Conservation (phyloP, 2,888 invertebrate genomes). For the Pantelozetes paolii region DNA sequence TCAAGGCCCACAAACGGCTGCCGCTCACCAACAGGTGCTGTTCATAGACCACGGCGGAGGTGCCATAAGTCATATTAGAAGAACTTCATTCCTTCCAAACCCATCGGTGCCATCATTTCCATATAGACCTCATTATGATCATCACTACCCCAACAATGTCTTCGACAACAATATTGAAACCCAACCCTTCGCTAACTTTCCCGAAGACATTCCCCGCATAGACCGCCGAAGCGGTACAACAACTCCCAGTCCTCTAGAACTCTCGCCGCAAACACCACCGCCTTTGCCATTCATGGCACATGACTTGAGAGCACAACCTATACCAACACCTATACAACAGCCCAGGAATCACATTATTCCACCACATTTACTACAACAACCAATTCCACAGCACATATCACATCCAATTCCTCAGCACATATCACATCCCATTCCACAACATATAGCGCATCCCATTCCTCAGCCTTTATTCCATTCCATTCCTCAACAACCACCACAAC, state of each 20-base stretch:
- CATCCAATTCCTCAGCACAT: slow-evolving; percentile 12
- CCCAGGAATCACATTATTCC: background rate
- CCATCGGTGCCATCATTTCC: slow-evolving; percentile 28
- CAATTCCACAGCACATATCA: background rate
- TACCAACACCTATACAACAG: background rate
- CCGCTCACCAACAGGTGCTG: slow-evolving; percentile 37
- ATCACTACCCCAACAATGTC: slow-evolving; percentile 19
- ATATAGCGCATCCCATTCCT: background rate
- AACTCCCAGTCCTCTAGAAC: background rate
- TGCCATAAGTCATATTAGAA: slow-evolving; percentile 39
- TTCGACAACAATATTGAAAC: slow-evolving; percentile 24
- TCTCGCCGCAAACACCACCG: background rate
- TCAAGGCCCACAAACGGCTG: slow-evolving; percentile 28
- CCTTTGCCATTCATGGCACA: no score
- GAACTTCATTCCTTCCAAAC: slow-evolving; percentile 27
- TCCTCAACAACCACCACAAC: background rate
- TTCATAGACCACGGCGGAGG: slow-evolving; percentile 40
- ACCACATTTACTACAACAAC: background rate
- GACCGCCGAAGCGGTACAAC: slow-evolving; percentile 1
- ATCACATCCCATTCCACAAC: background rate
- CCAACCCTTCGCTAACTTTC: slow-evolving; percentile 6
- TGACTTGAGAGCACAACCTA: background rate
- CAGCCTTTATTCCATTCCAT: background rate
- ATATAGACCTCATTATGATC: slow-evolving; percentile 27
- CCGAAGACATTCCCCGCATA: slow-evolving; percentile 13